phyloP scores from a whole-genome alignment of 30 jellyfish, hydroid and myxozoan species.

The Aurelia sp. region DNA sequence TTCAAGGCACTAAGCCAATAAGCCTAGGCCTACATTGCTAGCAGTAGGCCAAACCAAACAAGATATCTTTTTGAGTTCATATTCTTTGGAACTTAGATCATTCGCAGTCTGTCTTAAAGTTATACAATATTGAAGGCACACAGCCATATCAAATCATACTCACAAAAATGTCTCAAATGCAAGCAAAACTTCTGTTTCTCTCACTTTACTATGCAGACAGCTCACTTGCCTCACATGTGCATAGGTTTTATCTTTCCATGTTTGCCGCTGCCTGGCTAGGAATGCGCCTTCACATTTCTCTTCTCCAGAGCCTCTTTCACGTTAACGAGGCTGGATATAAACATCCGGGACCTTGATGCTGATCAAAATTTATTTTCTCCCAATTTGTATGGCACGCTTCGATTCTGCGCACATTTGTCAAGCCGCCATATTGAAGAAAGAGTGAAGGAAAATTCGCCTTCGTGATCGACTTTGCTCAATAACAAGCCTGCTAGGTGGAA shows the following conservation, averaged over 20 bases:
- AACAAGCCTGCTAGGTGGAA: neutral
- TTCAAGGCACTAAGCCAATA: too few relatives aligned
- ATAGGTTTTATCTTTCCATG: neutral
- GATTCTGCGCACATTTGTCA: slow-evolving; percentile 54
- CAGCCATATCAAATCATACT: too few relatives aligned
- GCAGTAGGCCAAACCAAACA: too few relatives aligned
- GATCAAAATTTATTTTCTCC: slow-evolving; percentile 59
- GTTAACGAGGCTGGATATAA: neutral
- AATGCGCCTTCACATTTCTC: neutral
- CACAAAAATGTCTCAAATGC: too few relatives aligned
- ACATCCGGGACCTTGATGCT: slow-evolving; percentile 49
- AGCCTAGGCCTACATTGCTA: too few relatives aligned
- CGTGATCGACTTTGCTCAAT: neutral
- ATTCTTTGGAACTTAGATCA: too few relatives aligned
- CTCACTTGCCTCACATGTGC: neutral
- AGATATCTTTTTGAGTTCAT: too few relatives aligned
- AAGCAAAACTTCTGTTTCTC: too few relatives aligned
- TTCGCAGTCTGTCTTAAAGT: too few relatives aligned
- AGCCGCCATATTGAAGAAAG: slow-evolving; percentile 66
- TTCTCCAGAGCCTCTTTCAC: neutral
- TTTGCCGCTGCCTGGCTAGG: neutral
- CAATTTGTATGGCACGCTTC: slow-evolving; percentile 20
- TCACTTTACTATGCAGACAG: too few relatives aligned
- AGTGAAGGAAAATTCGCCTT: neutral
- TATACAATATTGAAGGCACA: too few relatives aligned